Evolutionary conservation across 1,140 invertebrate species (phyloP).

Genomic region (Solenopsis fugax): DNA sequence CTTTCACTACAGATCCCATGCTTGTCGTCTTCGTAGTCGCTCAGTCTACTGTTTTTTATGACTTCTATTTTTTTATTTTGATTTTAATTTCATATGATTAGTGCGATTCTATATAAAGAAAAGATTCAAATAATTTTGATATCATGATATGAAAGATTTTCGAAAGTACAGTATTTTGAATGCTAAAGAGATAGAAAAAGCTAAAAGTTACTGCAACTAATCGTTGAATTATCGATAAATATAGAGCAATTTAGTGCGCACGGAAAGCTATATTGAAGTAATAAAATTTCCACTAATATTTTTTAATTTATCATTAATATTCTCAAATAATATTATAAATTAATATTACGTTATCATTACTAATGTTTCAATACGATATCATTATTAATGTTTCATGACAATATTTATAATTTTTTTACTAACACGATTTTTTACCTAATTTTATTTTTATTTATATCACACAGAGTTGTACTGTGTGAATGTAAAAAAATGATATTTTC

Average conservation of each 20-base stretch:
- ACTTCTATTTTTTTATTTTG: not conserved
- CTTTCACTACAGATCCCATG: constrained; percentile 81
- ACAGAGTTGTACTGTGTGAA: not conserved
- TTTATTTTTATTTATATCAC: not conserved
- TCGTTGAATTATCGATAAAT: not conserved
- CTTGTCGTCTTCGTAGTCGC: constrained; percentile 68
- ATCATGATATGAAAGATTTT: not conserved
- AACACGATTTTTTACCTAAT: not conserved
- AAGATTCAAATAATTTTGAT: not conserved
- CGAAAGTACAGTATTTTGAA: not conserved
- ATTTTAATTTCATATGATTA: not conserved
- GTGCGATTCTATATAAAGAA: not conserved
- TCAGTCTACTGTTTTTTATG: constrained; percentile 65
- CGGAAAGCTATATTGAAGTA: not conserved
- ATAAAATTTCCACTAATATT: not conserved
- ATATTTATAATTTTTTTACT: not conserved
- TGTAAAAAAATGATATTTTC: not conserved
- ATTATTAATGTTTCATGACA: not conserved
- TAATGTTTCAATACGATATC: not conserved
- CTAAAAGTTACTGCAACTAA: not conserved
- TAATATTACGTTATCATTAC: not conserved
- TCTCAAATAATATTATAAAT: not conserved
- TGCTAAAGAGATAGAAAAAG: not conserved
- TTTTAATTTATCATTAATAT: not conserved
- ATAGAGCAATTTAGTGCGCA: not conserved